phyloP scores from a whole-genome alignment of 2,888 invertebrate genomes.

The Pristionchus exspectatus region DNA sequence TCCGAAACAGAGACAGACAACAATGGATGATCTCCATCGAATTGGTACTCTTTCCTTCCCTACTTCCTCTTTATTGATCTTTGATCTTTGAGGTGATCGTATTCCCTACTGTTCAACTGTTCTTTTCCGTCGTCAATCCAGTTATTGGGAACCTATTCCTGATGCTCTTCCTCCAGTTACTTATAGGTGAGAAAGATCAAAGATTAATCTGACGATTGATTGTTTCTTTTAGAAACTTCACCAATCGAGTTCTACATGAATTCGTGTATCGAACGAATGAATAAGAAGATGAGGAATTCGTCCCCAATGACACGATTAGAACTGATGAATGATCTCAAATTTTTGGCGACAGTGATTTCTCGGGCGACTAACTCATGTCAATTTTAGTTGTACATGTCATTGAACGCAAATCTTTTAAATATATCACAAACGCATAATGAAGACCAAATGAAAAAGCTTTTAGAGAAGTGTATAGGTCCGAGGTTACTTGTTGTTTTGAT shows the following conservation, averaged over 20 bases:
- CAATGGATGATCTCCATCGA: conserved; percentile 4
- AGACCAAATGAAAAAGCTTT: too few relatives aligned
- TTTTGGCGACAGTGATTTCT: too few relatives aligned
- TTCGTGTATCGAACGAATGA: conserved; percentile 33
- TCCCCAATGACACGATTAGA: not conserved
- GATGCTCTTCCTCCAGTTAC: conserved; percentile 44
- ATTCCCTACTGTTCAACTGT: conserved; percentile 44
- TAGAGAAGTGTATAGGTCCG: too few relatives aligned
- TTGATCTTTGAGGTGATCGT: conserved; percentile 41
- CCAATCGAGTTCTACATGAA: conserved; percentile 6
- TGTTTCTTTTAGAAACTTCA: not conserved
- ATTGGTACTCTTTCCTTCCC: not conserved
- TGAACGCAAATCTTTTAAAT: too few relatives aligned
- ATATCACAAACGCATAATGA: too few relatives aligned
- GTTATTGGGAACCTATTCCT: conserved; percentile 5
- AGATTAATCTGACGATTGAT: not conserved
- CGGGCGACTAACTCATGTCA: too few relatives aligned
- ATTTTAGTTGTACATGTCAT: too few relatives aligned
- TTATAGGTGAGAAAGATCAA: conserved; percentile 24
- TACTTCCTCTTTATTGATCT: not conserved
- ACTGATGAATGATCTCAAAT: not conserved
- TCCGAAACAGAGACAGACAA: conserved; percentile 6
- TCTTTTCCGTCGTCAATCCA: conserved; percentile 32
- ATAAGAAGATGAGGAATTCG: not conserved
- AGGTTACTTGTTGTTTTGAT: too few relatives aligned